Evolutionary conservation across 2,797 vertebrate genomes (phyloP).

Genomic region (Gallirallus australis): DNA sequence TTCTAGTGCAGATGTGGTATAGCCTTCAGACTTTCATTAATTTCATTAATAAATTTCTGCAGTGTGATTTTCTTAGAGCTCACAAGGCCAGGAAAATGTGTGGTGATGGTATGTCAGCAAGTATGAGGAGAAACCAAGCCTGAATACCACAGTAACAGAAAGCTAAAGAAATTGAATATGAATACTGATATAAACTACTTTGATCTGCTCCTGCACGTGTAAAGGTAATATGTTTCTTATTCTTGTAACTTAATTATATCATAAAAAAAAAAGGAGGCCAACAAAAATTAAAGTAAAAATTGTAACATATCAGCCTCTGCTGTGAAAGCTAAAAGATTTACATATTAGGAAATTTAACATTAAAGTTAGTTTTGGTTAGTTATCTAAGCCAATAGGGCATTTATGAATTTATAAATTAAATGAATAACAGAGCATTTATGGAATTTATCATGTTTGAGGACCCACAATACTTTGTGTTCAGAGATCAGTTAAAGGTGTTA

Average conservation of each 20-base stretch:
- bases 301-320: not conserved
- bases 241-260: not conserved
- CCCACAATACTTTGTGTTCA: not conserved
- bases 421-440: not conserved
- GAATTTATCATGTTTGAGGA: not conserved
- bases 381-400: not conserved
- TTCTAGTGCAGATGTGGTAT: not conserved
- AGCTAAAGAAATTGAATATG: not conserved
- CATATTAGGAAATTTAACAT: not conserved
- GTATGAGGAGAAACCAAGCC: not conserved
- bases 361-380: not conserved
- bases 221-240: not conserved
- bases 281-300: not conserved
- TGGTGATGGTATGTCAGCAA: not conserved
- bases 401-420: too few relatives aligned
- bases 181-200: not conserved
- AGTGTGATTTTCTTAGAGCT: not conserved
- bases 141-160: not conserved
- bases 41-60: not conserved
- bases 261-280: not conserved
- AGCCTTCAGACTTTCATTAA: not conserved
- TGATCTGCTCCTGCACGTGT: not conserved
- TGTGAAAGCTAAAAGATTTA: not conserved
- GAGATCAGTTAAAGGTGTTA: not conserved
- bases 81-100: not conserved